These are phyloP conservation scores for Mandrillus leucophaeus DNA, from an alignment of 2,113 vertebrate genomes.

Conservation along the genomic window DNA sequence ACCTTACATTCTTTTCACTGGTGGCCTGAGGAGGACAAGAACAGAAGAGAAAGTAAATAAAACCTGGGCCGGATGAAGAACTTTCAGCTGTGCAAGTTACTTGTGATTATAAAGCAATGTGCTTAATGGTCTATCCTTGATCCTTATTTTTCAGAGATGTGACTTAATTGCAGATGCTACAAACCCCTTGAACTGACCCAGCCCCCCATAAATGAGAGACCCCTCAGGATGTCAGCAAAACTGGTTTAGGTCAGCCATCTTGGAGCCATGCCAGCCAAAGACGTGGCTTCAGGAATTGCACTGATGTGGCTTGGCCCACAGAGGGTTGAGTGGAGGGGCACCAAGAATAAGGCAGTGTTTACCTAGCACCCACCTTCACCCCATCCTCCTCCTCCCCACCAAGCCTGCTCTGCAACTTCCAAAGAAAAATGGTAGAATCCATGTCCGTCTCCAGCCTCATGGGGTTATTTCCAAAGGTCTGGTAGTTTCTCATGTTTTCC, in stretches of 20 bases:
- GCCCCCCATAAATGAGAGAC: neutral
- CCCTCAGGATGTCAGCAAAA: neutral
- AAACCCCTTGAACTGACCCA: neutral
- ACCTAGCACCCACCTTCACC: neutral
- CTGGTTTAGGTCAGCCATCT: neutral
- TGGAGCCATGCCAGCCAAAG: neutral
- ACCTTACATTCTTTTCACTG: slow-evolving; percentile 15
- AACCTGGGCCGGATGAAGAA: neutral
- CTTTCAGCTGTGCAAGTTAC: neutral
- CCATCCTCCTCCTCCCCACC: neutral
- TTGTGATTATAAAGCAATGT: neutral
- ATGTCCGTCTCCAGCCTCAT: neutral
- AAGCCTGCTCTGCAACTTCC: neutral
- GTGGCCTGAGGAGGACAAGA: slow-evolving; percentile 1
- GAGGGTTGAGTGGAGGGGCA: neutral
- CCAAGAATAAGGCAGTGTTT: neutral
- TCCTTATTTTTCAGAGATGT: neutral
- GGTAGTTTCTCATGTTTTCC: slow-evolving; percentile 25
- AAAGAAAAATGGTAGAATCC: neutral
- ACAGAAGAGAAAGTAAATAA: slow-evolving; percentile 17
- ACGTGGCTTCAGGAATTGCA: neutral
- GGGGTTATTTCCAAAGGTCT: slow-evolving; percentile 34
- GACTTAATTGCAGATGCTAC: neutral
- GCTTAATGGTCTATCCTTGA: neutral
- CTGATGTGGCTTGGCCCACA: neutral